These are phyloP conservation scores for Cryptotermes secundus DNA, from an alignment of 1,140 invertebrate species.

Conservation along the genomic window DNA sequence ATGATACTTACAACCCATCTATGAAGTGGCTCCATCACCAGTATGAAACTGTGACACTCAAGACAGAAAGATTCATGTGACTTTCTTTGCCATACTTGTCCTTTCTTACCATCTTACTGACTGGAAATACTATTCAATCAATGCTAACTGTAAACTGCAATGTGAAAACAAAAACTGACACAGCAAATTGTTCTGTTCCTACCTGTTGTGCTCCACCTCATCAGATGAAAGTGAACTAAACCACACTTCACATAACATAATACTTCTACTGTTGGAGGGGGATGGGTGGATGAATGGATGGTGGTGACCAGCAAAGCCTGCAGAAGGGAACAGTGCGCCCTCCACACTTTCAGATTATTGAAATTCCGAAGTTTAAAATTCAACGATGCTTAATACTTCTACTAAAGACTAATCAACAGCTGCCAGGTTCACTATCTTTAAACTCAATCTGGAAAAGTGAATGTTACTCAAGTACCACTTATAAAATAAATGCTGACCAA, in stretches of 20 bases:
- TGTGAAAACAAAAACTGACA: not conserved
- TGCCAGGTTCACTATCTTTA: too few relatives aligned
- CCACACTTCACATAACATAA: slow-evolving; percentile 2
- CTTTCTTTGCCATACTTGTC: not conserved
- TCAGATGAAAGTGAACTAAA: not conserved
- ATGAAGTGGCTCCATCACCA: not conserved
- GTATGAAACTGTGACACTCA: not conserved
- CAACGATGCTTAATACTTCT: too few relatives aligned
- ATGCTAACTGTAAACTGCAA: not conserved
- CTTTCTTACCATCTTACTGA: not conserved
- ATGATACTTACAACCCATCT: not conserved
- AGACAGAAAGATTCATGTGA: not conserved
- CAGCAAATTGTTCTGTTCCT: not conserved
- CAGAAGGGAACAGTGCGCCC: not conserved
- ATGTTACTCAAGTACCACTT: too few relatives aligned
- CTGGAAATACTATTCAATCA: not conserved
- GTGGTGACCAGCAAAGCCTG: not conserved
- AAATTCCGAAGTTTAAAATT: too few relatives aligned
- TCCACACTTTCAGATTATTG: too few relatives aligned
- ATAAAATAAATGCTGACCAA: too few relatives aligned
- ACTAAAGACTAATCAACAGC: too few relatives aligned
- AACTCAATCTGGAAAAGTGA: too few relatives aligned
- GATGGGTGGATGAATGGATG: not conserved
- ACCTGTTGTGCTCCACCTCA: not conserved
- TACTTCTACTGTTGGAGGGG: not conserved